Base-by-base conservation (phyloP, 2,888 invertebrate genomes). In the Morpho helenor region DNA sequence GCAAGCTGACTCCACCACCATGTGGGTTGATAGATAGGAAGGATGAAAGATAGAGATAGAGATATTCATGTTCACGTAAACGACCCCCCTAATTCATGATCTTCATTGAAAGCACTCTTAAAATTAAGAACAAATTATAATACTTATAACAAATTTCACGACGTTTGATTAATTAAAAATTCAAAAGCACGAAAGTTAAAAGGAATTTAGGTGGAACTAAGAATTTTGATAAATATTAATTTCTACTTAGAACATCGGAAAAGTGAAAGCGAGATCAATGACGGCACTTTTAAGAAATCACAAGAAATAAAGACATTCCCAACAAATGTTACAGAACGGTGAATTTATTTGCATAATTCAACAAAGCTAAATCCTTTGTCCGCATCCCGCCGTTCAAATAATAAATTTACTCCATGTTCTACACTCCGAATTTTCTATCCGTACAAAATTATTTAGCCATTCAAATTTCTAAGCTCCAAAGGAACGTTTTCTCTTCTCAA, bases 331-430 rank as follows among this genome's bases (percentile, higher is more conserved):
- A 87, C 89, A 85, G 82, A 87, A 86, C 87, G 86, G 86, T 84
- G 87, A 88, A 88, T 88, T 87, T 87, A 89, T 89, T 89, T 89
- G 87, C 87, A 88, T 89, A 89, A 87, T 85, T 89, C 87, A 81
- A 79, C 82, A 83, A 87, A 85, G 82, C 86, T 82, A 82, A 88
- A 87, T 84, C 88, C 85, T 87, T 87, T 88, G 87, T 86, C 87
- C 86, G 86, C 80, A 73, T 77, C 77, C 78, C 77, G 78, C 76
- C 79, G 79, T 78, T 81, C 71, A 86, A 87, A 87, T 87, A 88
- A 88, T 88, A 87, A 88, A 89, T 88, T 84, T 84, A 80, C 85
- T 81, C 82, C 80, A 87, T 84, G 82, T 76, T 85, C 81, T 79
- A 83, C 83, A 83, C 78, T 80, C 79, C 66, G 77, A 83, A 80